A percentile compares a stretch with the other conserved stretches of the same genome.
Evolutionary conservation across 2,888 invertebrate genomes (phyloP).

Genomic region (Abrostola triplasia): DNA sequence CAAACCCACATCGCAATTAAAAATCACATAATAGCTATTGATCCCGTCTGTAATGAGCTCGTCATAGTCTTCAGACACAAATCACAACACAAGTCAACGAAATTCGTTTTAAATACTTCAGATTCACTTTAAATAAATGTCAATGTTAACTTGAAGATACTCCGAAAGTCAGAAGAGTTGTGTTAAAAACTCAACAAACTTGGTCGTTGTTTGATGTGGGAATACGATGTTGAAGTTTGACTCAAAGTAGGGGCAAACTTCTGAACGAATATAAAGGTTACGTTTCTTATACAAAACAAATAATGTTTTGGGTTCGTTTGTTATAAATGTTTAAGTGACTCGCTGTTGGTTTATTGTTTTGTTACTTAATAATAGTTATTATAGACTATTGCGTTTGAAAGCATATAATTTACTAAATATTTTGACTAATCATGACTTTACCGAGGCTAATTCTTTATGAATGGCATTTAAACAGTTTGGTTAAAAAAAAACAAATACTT

Average conservation of each 20-base stretch:
- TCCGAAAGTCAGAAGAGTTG: slow-evolving; percentile 53
- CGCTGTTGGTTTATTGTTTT: slow-evolving; percentile 14
- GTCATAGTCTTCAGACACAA: background rate
- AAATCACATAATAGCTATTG: too few species aligned
- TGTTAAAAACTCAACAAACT: slow-evolving; percentile 62
- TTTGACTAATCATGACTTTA: too few species aligned
- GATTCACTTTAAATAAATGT: slow-evolving; percentile 54
- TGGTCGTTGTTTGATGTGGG: slow-evolving; percentile 56
- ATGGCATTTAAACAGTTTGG: too few species aligned
- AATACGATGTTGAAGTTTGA: slow-evolving; percentile 50
- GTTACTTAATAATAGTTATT: background rate
- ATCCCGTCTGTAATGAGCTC: too few species aligned
- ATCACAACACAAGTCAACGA: slow-evolving; percentile 4
- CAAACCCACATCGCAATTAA: too few species aligned
- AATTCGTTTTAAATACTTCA: slow-evolving; percentile 29
- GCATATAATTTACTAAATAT: background rate
- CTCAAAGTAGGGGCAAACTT: slow-evolving; percentile 38
- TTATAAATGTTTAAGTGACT: slow-evolving; percentile 31
- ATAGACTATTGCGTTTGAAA: background rate
- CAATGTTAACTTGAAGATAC: slow-evolving; percentile 55
- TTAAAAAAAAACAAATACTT: too few species aligned
- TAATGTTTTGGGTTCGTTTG: slow-evolving; percentile 32
- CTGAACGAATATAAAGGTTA: slow-evolving; percentile 53
- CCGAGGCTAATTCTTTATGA: too few species aligned
- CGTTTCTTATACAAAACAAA: slow-evolving; percentile 48